phyloP scores from a whole-genome alignment of 2,888 invertebrate genomes.

The Acrobasis repandana region DNA sequence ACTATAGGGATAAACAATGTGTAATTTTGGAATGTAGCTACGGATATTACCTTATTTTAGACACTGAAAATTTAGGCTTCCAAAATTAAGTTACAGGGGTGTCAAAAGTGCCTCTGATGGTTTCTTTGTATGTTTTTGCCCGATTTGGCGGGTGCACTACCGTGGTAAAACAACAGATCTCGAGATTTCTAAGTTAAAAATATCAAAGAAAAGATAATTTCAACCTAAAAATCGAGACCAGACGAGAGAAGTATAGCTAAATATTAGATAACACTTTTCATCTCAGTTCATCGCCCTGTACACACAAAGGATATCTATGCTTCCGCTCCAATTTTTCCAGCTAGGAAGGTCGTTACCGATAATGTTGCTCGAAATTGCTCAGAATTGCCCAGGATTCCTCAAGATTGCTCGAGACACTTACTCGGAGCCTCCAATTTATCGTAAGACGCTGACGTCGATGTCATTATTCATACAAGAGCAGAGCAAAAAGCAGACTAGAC shows the following conservation, averaged over 20 bases:
- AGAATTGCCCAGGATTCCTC: slow-evolving; percentile 43
- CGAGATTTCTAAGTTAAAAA: too few species aligned
- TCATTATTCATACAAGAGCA: slow-evolving; percentile 62
- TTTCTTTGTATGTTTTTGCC: too few species aligned
- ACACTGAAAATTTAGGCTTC: too few species aligned
- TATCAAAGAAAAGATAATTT: too few species aligned
- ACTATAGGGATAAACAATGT: too few species aligned
- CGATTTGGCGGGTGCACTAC: too few species aligned
- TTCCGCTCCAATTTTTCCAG: slow-evolving; percentile 19
- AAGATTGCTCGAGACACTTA: slow-evolving; percentile 26
- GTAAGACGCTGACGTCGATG: slow-evolving; percentile 59
- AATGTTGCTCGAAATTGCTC: slow-evolving; percentile 51
- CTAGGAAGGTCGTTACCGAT: slow-evolving; percentile 54
- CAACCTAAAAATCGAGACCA: not conserved
- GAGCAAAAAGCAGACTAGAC: slow-evolving; percentile 26
- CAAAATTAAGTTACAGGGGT: too few species aligned
- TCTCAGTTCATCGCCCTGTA: not conserved
- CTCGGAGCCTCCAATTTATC: slow-evolving; percentile 56
- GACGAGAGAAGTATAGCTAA: not conserved
- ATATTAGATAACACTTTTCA: not conserved
- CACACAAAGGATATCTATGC: not conserved
- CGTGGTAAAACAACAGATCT: too few species aligned
- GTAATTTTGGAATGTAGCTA: too few species aligned
- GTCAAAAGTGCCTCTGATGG: too few species aligned
- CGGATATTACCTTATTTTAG: too few species aligned